These are phyloP conservation scores for Habroteleia sp. DNA, from an alignment of 2,888 invertebrate species.

Conservation along the genomic window DNA sequence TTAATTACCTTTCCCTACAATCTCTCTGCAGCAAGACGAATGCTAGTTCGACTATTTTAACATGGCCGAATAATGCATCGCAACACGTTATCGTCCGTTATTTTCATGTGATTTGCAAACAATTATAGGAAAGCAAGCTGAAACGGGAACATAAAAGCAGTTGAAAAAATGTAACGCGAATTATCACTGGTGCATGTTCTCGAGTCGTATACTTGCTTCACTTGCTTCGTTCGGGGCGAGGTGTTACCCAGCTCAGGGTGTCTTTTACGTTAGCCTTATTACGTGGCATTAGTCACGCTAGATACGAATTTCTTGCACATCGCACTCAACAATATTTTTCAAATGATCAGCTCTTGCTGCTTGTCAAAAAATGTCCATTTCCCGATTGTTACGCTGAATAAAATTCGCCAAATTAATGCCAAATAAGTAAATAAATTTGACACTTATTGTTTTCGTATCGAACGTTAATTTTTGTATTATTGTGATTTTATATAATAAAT, in stretches of 20 bases:
- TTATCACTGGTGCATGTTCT: slow-evolving; percentile 36
- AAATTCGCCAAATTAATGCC: too few relatives aligned
- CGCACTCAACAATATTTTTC: too few relatives aligned
- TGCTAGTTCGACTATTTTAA: too few relatives aligned
- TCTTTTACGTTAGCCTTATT: slow-evolving; percentile 37
- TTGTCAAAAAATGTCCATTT: too few relatives aligned
- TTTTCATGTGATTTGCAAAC: slow-evolving; percentile 12
- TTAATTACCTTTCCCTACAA: too few relatives aligned
- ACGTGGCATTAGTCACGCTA: slow-evolving; percentile 47
- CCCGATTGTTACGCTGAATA: too few relatives aligned
- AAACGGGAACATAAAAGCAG: slow-evolving; percentile 29
- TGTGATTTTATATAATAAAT: too few relatives aligned
- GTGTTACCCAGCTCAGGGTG: slow-evolving; percentile 44
- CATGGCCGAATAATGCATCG: slow-evolving; percentile 5
- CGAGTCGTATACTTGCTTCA: slow-evolving; percentile 21
- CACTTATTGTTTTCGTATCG: too few relatives aligned
- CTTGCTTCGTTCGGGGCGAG: slow-evolving; percentile 17
- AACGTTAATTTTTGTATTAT: too few relatives aligned
- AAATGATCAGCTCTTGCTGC: too few relatives aligned
- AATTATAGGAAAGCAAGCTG: slow-evolving; percentile 21
- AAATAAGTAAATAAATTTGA: too few relatives aligned
- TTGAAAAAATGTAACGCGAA: slow-evolving; percentile 29
- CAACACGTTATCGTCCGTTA: not conserved
- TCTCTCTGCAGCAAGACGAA: too few relatives aligned
- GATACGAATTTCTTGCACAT: slow-evolving; percentile 35